Base-by-base conservation (phyloP, 2,888 invertebrate species). In the Leptodirus hochenwartii region DNA sequence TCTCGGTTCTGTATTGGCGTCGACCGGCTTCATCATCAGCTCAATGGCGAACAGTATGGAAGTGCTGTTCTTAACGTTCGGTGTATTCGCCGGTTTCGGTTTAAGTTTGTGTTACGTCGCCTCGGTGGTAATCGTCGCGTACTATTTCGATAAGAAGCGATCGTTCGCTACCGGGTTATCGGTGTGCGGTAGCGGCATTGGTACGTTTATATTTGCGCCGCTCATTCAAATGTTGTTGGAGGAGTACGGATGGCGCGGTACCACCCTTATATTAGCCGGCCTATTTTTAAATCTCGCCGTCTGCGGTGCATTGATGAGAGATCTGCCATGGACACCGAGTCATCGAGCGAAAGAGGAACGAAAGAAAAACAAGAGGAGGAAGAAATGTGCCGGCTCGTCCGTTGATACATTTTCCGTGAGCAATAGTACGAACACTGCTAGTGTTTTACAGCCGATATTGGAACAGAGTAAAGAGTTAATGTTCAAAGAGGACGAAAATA, bases 91-190 rank as follows among this genome's bases (percentile, higher is more conserved):
- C 20, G 85, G 87, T 2, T 78, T 84, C 43, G 87, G 85, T 9
- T 59, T 87, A 37, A 80, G 82, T 42, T 60, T 85, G 34, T 84
- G 82, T 50, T 87, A 84, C 54, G 84, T 85, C 29, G 77, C 84
- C n/a, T 82, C 85, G 1, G 82, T 87, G 4, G 85, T 87, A 2
- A 80, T 82, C 40, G 85, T 88, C 16, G 84, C 85, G 2, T 85
- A 84, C 50, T 87, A 85, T 51, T 88, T 88, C 50, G 82, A 85
- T 46, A 77, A 77, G 51, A 71, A 66, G 46, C 64, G 84, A 34
- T 81, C 82, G 0, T 66, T 85, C 37, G 88, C 87, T 4, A 87
- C 85, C 8, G 84, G 85, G 1, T 60, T 85, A 29, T 78, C 82
- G 1, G 82, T 84, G 1, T 84, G 82, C 53, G 85, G 87, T 3